These are phyloP conservation scores for Octodonta nipae DNA, from an alignment of 2,888 invertebrate genomes.

Conservation along the genomic window DNA sequence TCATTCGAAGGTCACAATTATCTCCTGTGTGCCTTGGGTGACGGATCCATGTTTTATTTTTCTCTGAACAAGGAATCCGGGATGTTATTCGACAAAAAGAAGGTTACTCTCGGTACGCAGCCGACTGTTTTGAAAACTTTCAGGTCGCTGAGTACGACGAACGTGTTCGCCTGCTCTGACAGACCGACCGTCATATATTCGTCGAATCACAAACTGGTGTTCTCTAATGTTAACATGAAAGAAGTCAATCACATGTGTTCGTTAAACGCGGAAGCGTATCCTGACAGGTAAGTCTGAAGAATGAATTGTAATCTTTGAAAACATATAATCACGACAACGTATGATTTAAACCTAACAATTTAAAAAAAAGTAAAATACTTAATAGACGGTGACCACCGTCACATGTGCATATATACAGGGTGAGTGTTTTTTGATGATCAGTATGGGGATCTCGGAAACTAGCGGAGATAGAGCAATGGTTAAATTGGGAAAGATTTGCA, in stretches of 20 bases:
- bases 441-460: no score
- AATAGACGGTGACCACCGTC: no score
- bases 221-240: conserved; percentile 92
- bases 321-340: no score
- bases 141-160: conserved; percentile 77
- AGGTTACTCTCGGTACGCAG: conserved; percentile 92
- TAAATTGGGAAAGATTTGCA: no score
- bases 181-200: conserved; percentile 97
- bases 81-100: conserved; percentile 72
- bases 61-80: conserved; percentile 65
- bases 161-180: conserved; percentile 97
- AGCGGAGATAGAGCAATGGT: no score
- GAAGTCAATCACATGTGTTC: conserved; percentile 98
- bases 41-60: conserved; percentile 96
- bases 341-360: no score
- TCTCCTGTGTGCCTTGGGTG: conserved; percentile 84
- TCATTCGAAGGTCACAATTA: conserved; percentile 86
- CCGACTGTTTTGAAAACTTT: conserved; percentile 88
- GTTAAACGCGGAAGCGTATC: conserved; percentile 86
- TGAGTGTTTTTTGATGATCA: no score
- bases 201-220: conserved; percentile 94
- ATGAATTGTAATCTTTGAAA: no score
- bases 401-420: no score
- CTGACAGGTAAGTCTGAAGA: conserved; percentile 60
- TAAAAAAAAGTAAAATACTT: no score